Evolutionary conservation across 2,113 vertebrate species (phyloP).

Genomic region (Heliornis fulica): DNA sequence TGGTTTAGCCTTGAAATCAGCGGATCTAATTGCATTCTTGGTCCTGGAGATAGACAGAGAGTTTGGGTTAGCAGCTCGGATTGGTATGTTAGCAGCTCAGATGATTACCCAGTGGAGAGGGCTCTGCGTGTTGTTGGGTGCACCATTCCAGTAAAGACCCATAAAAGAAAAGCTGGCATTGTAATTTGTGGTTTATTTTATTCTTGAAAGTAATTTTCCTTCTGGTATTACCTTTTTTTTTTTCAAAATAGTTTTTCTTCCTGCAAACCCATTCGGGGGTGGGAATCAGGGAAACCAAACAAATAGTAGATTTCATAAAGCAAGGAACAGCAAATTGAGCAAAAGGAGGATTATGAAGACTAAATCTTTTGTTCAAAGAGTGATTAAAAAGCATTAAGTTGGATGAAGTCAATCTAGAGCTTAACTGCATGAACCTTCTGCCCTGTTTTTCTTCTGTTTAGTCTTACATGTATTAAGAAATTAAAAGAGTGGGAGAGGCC

Average conservation of each 20-base stretch:
- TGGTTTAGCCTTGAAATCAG: neutral
- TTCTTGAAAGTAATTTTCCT: constrained; percentile 39
- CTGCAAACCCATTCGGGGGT: neutral
- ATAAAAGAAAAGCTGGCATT: neutral
- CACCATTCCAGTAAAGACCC: neutral
- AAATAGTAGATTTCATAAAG: constrained; percentile 60
- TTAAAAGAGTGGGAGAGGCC: constrained; percentile 17
- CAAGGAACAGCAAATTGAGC: constrained; percentile 65
- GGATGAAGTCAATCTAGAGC: constrained; percentile 68
- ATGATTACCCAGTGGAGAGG: neutral
- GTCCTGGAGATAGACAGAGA: neutral
- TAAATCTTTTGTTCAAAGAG: constrained; percentile 79
- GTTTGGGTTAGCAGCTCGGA: neutral
- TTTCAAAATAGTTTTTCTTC: neutral
- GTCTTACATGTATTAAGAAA: constrained; percentile 28
- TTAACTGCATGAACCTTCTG: constrained; percentile 62
- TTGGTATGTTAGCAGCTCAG: neutral
- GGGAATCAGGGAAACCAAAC: constrained; percentile 34
- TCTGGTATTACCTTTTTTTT: constrained; percentile 7
- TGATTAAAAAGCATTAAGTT: constrained; percentile 78
- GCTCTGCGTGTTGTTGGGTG: neutral
- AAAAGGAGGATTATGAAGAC: constrained; percentile 71
- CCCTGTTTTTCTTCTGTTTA: constrained; percentile 29
- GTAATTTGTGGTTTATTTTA: neutral
- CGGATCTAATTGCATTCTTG: neutral